Percentiles rank a stretch among this genome's conserved stretches.
Evolutionary conservation across 2,113 vertebrate species (phyloP).

Genomic region (Grammomys dolichurus): DNA sequence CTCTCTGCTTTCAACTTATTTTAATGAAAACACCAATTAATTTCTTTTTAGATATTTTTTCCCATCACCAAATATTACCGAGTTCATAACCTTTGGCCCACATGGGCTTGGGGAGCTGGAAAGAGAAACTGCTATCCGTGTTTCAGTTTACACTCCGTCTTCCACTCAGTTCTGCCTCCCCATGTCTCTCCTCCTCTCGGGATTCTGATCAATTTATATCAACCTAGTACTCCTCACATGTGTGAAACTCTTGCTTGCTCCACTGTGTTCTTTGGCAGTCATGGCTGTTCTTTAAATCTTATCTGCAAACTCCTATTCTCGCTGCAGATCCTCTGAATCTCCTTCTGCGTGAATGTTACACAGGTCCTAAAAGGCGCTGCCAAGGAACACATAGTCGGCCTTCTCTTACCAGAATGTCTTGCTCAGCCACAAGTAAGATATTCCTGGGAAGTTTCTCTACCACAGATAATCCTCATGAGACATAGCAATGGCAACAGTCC

Average conservation of each 20-base stretch:
- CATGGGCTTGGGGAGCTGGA: not conserved
- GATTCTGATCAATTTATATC: not conserved
- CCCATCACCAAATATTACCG: not conserved
- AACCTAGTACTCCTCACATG: not conserved
- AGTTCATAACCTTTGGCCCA: not conserved
- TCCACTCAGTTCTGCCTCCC: not conserved
- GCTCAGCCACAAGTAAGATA: not conserved
- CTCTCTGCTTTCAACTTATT: not conserved
- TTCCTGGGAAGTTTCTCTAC: constrained; percentile 36
- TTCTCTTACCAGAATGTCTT: not conserved
- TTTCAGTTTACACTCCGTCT: not conserved
- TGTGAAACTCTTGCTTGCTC: not conserved
- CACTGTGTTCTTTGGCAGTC: not conserved
- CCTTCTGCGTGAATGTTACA: not conserved
- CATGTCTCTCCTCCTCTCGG: not conserved
- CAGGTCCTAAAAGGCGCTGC: not conserved
- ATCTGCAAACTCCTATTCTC: not conserved
- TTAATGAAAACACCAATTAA: not conserved
- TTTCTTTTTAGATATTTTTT: not conserved
- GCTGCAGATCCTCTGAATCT: not conserved
- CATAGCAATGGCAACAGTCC: not conserved
- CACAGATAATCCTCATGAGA: not conserved
- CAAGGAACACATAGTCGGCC: not conserved
- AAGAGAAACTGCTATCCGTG: not conserved
- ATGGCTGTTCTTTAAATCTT: not conserved